phyloP scores from a whole-genome alignment of 2,113 vertebrate genomes.

The Oostethus manadensis region DNA sequence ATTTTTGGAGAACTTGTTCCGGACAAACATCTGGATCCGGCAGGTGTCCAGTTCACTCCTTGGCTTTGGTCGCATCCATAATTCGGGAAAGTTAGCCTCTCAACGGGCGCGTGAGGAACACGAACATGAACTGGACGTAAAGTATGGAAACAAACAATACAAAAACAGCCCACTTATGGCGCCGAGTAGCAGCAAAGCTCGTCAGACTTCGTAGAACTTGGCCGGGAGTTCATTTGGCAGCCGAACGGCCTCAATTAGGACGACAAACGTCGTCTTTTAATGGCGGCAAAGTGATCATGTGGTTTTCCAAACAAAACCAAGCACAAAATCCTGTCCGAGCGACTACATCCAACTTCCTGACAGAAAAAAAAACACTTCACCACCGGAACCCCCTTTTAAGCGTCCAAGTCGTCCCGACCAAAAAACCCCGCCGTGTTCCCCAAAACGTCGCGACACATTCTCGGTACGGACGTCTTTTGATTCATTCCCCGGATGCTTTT shows the following conservation, averaged over 20 bases:
- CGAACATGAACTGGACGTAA: too few relatives aligned
- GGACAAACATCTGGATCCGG: constrained; percentile 1
- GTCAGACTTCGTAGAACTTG: constrained; percentile 16
- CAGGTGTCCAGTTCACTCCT: not conserved
- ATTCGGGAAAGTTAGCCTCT: not conserved
- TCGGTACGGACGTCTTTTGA: not conserved
- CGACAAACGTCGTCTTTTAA: constrained; percentile 7
- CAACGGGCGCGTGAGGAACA: too few relatives aligned
- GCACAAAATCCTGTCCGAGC: constrained; percentile 31
- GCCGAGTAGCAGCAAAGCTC: not conserved
- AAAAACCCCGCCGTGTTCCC: not conserved
- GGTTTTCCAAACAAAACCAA: constrained; percentile 45
- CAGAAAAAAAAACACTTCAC: constrained; percentile 45
- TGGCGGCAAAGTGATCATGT: not conserved
- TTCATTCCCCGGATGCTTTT: constrained; percentile 19
- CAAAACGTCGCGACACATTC: not conserved
- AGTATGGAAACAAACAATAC: not conserved
- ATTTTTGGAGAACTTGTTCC: not conserved
- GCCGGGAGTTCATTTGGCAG: constrained; percentile 5
- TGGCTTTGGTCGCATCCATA: not conserved
- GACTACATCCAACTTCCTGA: constrained; percentile 71
- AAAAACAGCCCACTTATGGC: not conserved
- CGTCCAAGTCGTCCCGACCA: constrained; percentile 30
- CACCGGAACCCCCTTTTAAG: constrained; percentile 62
- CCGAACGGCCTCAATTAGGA: constrained; percentile 3